Conservation (phyloP, 2,113 vertebrate genomes). For the Amblyopsis rosae region DNA sequence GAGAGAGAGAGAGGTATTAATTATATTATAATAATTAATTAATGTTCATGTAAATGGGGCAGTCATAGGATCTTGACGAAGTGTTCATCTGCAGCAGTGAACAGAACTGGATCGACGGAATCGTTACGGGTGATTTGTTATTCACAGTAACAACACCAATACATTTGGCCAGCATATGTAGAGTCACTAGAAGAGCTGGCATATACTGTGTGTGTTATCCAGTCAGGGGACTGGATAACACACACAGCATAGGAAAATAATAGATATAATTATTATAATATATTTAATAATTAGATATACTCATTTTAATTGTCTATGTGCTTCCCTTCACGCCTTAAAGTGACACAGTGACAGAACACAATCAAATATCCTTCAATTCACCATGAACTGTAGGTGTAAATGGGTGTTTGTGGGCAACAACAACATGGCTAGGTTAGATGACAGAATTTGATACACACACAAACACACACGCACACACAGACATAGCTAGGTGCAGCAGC, state of each 20-base stretch:
- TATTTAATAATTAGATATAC: too few relatives aligned
- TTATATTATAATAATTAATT: conserved; percentile 35
- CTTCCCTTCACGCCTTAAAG: too few relatives aligned
- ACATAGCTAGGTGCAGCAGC: conserved; percentile 4
- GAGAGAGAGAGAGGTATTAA: conserved; percentile 4
- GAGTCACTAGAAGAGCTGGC: background rate
- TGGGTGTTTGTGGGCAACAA: background rate
- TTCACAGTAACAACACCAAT: conserved; percentile 3
- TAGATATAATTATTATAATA: too few relatives aligned
- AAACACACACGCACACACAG: background rate
- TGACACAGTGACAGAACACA: too few relatives aligned
- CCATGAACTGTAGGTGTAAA: too few relatives aligned
- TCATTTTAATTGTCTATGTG: too few relatives aligned
- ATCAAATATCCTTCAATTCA: too few relatives aligned
- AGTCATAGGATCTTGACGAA: conserved; percentile 29
- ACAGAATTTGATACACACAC: conserved; percentile 34
- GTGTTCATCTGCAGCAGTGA: conserved; percentile 17
- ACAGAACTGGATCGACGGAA: background rate
- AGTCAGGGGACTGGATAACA: background rate
- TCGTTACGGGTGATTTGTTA: conserved; percentile 10
- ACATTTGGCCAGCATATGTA: background rate
- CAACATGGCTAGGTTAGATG: conserved; percentile 19
- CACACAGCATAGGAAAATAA: too few relatives aligned
- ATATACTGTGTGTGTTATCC: background rate
- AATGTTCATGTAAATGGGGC: conserved; percentile 17